phyloP scores from a whole-genome alignment of 2,113 vertebrate species.

The Zapornia atra region DNA sequence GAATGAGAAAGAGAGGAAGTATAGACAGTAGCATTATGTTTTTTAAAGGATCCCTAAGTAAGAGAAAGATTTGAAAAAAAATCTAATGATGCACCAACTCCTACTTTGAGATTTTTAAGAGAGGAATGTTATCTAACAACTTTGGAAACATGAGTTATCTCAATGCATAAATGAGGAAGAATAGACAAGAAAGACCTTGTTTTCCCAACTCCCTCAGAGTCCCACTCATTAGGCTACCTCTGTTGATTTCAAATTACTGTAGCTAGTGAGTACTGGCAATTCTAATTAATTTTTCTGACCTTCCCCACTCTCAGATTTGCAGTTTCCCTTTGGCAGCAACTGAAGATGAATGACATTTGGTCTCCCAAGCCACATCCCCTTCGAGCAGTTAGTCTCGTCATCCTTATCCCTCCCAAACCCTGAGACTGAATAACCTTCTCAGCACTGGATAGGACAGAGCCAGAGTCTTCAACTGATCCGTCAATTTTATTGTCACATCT shows the following conservation, averaged over 20 bases:
- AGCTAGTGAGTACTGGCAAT: neutral
- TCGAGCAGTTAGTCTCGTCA: neutral
- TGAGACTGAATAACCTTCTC: neutral
- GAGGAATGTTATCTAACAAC: accelerated
- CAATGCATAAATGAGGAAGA: neutral
- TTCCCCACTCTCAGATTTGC: neutral
- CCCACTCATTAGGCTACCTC: neutral
- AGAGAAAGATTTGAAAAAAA: neutral
- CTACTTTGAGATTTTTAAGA: neutral
- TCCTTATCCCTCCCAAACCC: neutral
- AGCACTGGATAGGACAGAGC: neutral
- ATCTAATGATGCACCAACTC: neutral
- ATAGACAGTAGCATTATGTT: neutral
- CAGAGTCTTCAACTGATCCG: neutral
- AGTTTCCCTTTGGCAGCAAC: neutral
- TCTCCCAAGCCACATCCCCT: neutral
- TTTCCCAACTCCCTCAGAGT: neutral
- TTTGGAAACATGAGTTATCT: neutral
- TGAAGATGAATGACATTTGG: neutral
- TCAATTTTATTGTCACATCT: neutral
- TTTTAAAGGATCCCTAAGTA: neutral
- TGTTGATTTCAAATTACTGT: neutral
- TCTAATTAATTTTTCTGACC: neutral
- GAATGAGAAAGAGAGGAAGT: neutral
- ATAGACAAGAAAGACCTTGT: neutral